Evolutionary conservation across 23 tunicate genomes (phyloP), one percentile per base, ranked within the genome.

Genomic region (Ascidia mentula): DNA sequence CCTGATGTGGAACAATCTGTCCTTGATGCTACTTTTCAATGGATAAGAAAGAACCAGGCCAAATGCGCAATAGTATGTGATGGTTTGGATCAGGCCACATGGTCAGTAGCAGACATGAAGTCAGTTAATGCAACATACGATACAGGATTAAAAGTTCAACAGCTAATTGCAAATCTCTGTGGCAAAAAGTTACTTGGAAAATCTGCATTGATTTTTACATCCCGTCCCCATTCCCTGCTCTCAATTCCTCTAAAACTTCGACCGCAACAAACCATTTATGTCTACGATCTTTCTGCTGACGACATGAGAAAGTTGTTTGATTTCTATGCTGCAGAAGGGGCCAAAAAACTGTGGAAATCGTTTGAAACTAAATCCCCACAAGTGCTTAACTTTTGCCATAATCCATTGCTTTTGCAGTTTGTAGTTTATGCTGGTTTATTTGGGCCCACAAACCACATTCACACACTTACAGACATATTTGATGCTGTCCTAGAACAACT

Each of bases 51-150:
- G n/a, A n/a, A n/a, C n/a, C n/a, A n/a, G n/a, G n/a, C n/a, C n/a
- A n/a, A 46, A 77, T 77, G 81, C 45, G 81, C 40, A 6, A 5
- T 77, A 2, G 45, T 77, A 20, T 45, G 45, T 42, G 81, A 77
- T 42, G 81, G 81, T 22, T 77, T 30, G 33, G 81, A 77, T 30
- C 69, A 77, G 45, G 81, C 69, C 12, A 46, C 38, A n/a, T 77
- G 81, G 81, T 37, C 59, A 42, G 12, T 77, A 36, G 38, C 32
- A 15, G 45, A 28, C 1, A 36, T 26, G 2, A 40, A 30, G 4
- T 34, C 81, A 1, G 32, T 34, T 4, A 77, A 77, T 28, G 81
- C 69, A 13, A 12, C 69, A 6, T 45, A 32, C 38, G 69, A 46
- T 1, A 45, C 69, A n/a, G 69, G 34, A 3, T 26, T 45, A 7